Evolutionary conservation across 1,140 invertebrate genomes (phyloP).

Genomic region (Trachymyrmex cornetzi): DNA sequence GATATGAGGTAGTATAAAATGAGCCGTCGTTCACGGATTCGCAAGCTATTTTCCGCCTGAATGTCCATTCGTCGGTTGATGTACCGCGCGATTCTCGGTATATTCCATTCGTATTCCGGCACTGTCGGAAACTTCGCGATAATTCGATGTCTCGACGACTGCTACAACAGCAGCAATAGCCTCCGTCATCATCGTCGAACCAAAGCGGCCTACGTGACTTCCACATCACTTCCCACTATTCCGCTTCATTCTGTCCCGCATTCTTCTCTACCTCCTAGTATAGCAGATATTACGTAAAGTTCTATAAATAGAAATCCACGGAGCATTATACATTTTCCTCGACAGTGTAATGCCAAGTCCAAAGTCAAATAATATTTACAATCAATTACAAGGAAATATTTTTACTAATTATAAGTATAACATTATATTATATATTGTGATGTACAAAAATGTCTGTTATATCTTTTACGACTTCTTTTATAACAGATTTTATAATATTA

Average conservation of each 20-base stretch:
- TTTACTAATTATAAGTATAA: neutral
- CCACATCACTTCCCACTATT: slow-evolving; percentile 47
- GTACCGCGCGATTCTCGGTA: slow-evolving; percentile 7
- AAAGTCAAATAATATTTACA: slow-evolving; percentile 10
- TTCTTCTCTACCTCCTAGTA: slow-evolving; percentile 33
- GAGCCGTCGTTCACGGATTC: neutral
- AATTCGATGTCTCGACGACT: slow-evolving; percentile 77
- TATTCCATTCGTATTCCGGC: slow-evolving; percentile 73
- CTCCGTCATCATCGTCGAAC: slow-evolving; percentile 70
- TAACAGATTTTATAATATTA: neutral
- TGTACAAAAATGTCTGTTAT: neutral
- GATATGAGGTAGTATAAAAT: neutral
- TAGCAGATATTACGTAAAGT: slow-evolving; percentile 42
- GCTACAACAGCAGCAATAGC: slow-evolving; percentile 63
- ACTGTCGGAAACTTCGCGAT: slow-evolving; percentile 73
- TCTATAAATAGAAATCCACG: slow-evolving; percentile 25
- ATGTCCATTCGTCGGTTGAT: slow-evolving; percentile 2
- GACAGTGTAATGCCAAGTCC: neutral
- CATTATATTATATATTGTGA: neutral
- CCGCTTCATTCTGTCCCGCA: slow-evolving; percentile 15
- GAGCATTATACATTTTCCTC: slow-evolving; percentile 28
- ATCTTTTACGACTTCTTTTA: neutral
- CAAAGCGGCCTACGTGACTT: slow-evolving; percentile 75
- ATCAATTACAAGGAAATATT: neutral
- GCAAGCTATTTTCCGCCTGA: slow-evolving; percentile 44